Evolutionary conservation across 2,113 vertebrate genomes (phyloP), one percentile per base, ranked within the genome.

Genomic region (Cyphomyrus discorhynchus): DNA sequence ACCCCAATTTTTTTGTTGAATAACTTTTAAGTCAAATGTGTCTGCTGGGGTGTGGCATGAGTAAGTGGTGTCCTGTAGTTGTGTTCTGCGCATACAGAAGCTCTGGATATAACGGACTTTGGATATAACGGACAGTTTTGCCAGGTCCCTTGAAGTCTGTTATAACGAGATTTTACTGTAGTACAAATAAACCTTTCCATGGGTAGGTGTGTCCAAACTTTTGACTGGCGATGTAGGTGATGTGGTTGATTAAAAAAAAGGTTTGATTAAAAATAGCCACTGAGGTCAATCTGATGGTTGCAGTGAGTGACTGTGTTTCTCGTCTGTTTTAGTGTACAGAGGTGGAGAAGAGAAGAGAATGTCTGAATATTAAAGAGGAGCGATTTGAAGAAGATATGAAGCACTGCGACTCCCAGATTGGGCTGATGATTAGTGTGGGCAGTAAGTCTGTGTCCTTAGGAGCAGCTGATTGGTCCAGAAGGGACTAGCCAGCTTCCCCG

Each of bases 291-390:
- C 1, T 46, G 42, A 83, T 19, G 19, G 17, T 83, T 83, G 80
- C 42, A 46, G 31, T 39, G 19, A 46, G 19, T 42, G 8, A 66
- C 17, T 42, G 27, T 88, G 45, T 46, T 58, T n/a, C 42, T 45
- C 31, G 0, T 39, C 11, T 80, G 62, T 56, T 47, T 83, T 46
- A 91, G 88, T 15, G 83, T 49, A 42, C n/a, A 47, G 62, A 53
- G 21, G 52, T 53, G 24, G 27, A 56, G 35, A 27, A 58, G 52
- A 62, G 24, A n/a, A 35, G 53, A 31, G 53, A 85, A 35, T 47
- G 53, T 42, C 21, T 62, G 2, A 53, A 45, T 58, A 85, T 89
- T 46, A 89, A 89, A 89, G 77, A 84, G 52, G 89, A 89, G 39
- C 31, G 21, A 53, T 52, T 85, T 47, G 89, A 89, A 84, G 89